Evolutionary conservation across 2,113 vertebrate genomes (phyloP).

Genomic region (Seriola rivoliana): DNA sequence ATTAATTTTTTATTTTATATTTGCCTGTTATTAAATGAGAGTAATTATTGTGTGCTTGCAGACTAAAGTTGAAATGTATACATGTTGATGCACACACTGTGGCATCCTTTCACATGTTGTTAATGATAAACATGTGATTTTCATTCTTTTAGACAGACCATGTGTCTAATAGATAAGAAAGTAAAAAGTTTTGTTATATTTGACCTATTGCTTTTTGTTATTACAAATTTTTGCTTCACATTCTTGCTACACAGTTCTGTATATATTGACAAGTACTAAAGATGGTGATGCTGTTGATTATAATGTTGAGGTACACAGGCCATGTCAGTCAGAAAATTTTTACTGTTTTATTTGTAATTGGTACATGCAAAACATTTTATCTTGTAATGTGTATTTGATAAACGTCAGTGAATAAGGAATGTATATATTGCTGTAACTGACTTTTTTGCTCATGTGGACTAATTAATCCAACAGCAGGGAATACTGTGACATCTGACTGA

Average conservation of each 20-base stretch:
- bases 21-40: not conserved
- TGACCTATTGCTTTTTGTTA: not conserved
- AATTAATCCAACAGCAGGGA: too few relatives aligned
- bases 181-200: not conserved
- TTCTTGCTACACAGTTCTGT: not conserved
- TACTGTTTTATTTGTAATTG: not conserved
- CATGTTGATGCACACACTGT: too few relatives aligned
- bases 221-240: not conserved
- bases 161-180: too few relatives aligned
- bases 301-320: not conserved
- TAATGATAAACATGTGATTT: too few relatives aligned
- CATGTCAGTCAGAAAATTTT: not conserved
- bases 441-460: not conserved
- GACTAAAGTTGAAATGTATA: too few relatives aligned
- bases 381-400: not conserved
- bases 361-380: not conserved
- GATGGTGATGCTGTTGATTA: not conserved
- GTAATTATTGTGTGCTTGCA: not conserved
- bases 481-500: too few relatives aligned
- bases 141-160: too few relatives aligned
- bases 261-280: not conserved
- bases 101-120: too few relatives aligned
- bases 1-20: too few relatives aligned
- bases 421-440: not conserved
- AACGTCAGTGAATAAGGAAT: not conserved